These are phyloP conservation scores for Oreonectes daqikongensis DNA, from an alignment of 2,797 vertebrate species.

Conservation along the genomic window DNA sequence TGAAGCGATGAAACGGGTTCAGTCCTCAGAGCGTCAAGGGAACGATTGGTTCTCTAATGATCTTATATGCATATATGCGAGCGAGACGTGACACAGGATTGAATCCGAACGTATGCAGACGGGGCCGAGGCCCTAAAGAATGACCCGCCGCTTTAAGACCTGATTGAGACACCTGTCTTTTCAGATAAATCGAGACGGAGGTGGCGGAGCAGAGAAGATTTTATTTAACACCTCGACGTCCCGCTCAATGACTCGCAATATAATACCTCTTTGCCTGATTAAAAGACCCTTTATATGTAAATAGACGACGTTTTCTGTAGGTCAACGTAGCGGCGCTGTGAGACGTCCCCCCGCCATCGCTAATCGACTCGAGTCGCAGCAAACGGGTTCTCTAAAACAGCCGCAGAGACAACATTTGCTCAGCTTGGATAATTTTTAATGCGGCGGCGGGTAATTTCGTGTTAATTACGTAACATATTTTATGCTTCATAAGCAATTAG, in stretches of 20 bases:
- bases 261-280: constrained; percentile 99
- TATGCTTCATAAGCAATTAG: constrained; percentile 99
- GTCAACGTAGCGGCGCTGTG: constrained; percentile 85
- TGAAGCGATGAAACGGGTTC: constrained; percentile 99
- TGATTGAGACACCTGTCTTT: constrained; percentile 89
- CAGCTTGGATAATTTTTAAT: constrained; percentile 99
- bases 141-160: constrained; percentile 71
- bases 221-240: constrained; percentile 97
- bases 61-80: constrained; percentile 99
- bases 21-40: constrained; percentile 96
- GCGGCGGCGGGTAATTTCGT: constrained; percentile 98
- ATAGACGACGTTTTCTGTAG: constrained; percentile 90
- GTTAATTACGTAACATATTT: constrained; percentile 99
- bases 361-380: constrained; percentile 95
- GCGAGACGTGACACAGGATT: constrained; percentile 88
- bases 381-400: constrained; percentile 99
- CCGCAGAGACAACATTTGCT: constrained; percentile 99
- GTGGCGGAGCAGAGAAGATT: constrained; percentile 90
- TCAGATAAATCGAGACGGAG: constrained; percentile 93
- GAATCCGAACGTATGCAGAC: constrained; percentile 89
- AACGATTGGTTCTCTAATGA: constrained; percentile 99
- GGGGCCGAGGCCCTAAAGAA: constrained; percentile 89
- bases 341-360: constrained; percentile 77
- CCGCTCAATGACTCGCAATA: constrained; percentile 98
- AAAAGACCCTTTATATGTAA: constrained; percentile 99